Conservation (phyloP, 2,113 vertebrate genomes). For the Mus spicilegus region DNA sequence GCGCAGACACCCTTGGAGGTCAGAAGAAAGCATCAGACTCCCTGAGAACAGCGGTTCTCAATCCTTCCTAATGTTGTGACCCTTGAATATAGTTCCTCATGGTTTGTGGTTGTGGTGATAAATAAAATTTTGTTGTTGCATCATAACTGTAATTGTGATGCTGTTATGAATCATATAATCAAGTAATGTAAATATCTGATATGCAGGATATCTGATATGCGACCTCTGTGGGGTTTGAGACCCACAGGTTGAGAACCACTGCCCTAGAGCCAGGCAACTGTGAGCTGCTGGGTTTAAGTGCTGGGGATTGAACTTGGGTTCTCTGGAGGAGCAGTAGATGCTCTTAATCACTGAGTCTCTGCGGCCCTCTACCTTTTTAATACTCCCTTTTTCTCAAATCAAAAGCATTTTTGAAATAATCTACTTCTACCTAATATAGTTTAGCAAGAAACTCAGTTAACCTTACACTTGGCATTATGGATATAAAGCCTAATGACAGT, state of each 20-base stretch:
- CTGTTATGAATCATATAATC: neutral
- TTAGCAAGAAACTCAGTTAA: constrained; percentile 15
- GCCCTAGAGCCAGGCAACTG: neutral
- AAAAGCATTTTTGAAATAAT: constrained; percentile 19
- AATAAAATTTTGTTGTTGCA: neutral
- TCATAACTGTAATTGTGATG: neutral
- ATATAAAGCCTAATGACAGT: neutral
- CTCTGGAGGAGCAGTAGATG: neutral
- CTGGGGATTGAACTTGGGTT: neutral
- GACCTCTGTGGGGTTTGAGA: neutral
- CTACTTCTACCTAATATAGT: neutral
- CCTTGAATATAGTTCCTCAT: neutral
- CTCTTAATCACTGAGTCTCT: neutral
- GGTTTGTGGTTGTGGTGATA: neutral
- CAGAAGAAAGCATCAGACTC: neutral
- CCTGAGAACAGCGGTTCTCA: neutral
- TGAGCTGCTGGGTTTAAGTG: neutral
- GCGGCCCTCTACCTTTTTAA: neutral
- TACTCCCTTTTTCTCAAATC: neutral
- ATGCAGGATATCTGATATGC: neutral
- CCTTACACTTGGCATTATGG: neutral
- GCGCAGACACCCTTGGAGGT: neutral
- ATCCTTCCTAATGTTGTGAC: neutral
- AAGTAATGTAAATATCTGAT: neutral
- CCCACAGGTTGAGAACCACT: neutral